These are phyloP conservation scores for Mormyrops attenuatus DNA, from an alignment of 2,797 vertebrate genomes.

Conservation along the genomic window DNA sequence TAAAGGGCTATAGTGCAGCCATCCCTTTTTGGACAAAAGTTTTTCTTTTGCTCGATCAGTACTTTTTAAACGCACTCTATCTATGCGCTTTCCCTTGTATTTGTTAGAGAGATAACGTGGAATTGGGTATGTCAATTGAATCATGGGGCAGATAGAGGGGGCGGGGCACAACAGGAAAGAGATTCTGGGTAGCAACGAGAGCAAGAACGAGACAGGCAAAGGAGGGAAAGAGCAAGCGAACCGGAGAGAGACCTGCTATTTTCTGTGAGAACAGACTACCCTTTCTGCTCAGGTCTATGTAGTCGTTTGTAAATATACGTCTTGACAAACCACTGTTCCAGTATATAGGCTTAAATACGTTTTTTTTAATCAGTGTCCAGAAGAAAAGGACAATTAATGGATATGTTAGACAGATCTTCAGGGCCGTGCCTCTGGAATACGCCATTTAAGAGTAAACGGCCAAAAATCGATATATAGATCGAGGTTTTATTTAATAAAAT, in stretches of 20 bases:
- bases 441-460: constrained; percentile 31
- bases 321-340: not conserved
- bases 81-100: not conserved
- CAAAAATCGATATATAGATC: constrained; percentile 5
- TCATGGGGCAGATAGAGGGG: constrained; percentile 49
- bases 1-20: not conserved
- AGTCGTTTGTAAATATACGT: constrained; percentile 33
- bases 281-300: constrained; percentile 41
- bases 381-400: constrained; percentile 45
- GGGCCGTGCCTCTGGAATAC: constrained; percentile 52
- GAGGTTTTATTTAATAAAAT: not conserved
- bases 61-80: not conserved
- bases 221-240: constrained; percentile 48
- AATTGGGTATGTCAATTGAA: constrained; percentile 40
- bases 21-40: not conserved
- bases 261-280: constrained; percentile 39
- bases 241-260: constrained; percentile 61
- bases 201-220: constrained; percentile 34
- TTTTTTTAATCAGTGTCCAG: not conserved
- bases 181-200: not conserved
- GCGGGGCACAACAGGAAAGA: not conserved
- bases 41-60: not conserved
- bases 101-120: constrained; percentile 22
- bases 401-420: constrained; percentile 36
- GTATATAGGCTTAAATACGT: not conserved